These are phyloP conservation scores for Theonella swinhoei DNA, from an alignment of 37 sponge, comb jelly and placozoan genomes.

Conservation along the genomic window DNA sequence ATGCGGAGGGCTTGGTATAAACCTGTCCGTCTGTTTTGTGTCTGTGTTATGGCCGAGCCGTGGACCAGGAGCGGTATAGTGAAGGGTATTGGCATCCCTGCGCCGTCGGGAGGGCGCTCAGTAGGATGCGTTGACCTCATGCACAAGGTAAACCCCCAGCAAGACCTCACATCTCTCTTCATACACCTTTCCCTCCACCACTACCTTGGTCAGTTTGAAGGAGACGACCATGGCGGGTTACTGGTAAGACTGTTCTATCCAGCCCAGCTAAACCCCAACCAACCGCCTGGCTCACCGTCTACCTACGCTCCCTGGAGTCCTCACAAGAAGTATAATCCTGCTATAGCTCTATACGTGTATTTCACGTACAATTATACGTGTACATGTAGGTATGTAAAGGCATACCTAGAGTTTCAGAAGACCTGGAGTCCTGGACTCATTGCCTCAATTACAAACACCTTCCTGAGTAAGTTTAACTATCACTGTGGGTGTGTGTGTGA, in stretches of 20 bases:
- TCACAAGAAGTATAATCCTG: slow-evolving; percentile 4
- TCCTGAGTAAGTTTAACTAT: slow-evolving; percentile 17
- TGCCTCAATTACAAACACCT: neutral
- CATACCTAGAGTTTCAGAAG: slow-evolving; percentile 24
- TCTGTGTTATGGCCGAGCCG: neutral
- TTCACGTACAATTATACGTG: too few relatives aligned
- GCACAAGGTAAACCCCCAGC: slow-evolving; percentile 19
- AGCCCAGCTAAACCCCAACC: neutral
- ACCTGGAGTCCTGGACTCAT: slow-evolving; percentile 1
- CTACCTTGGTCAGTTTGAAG: neutral
- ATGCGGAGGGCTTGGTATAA: too few relatives aligned
- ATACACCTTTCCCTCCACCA: too few relatives aligned
- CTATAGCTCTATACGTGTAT: neutral
- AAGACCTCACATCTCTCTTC: neutral
- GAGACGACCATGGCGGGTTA: slow-evolving; percentile 16
- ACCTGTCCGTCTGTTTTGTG: too few relatives aligned
- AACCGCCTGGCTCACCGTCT: neutral
- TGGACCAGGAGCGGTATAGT: slow-evolving; percentile 36
- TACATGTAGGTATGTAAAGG: slow-evolving; percentile 40
- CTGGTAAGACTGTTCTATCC: slow-evolving; percentile 75
- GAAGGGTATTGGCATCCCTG: slow-evolving; percentile 46
- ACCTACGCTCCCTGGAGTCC: slow-evolving; percentile 45
- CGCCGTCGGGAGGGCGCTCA: slow-evolving; percentile 44
- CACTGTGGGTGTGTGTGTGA: neutral
- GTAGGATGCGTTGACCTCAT: slow-evolving; percentile 75